phyloP scores from a whole-genome alignment of 1,140 invertebrate genomes.

The Diuraphis noxia region DNA sequence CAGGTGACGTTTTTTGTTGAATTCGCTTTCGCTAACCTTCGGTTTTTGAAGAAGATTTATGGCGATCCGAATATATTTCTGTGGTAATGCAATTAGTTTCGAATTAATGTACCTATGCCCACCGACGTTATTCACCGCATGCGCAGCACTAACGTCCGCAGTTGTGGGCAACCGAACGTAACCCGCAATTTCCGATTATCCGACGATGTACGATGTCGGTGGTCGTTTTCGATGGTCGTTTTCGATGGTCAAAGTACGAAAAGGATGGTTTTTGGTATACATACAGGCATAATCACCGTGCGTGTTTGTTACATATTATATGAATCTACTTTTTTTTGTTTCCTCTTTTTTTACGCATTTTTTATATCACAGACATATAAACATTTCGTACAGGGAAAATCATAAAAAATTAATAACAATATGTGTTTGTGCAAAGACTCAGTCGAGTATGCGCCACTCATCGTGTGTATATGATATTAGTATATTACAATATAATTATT shows the following conservation, averaged over 20 bases:
- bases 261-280: background rate
- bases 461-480: background rate
- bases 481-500: background rate
- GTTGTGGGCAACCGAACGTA: slow-evolving; percentile 36
- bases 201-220: background rate
- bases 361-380: background rate
- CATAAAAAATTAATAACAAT: background rate
- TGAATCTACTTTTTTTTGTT: background rate
- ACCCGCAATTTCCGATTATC: slow-evolving; percentile 22
- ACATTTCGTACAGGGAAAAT: background rate
- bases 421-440: background rate
- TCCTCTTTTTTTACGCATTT: background rate
- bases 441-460: background rate
- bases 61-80: background rate
- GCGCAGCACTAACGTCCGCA: background rate
- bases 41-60: slow-evolving; percentile 26
- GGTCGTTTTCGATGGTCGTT: background rate
- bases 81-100: slow-evolving; percentile 34
- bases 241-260: background rate
- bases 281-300: background rate
- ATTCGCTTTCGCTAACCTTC: background rate
- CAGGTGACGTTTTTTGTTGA: background rate
- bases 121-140: background rate
- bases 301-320: background rate
- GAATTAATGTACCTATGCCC: background rate